Evolutionary conservation across 2,888 invertebrate species (phyloP), one percentile per base, ranked within the genome.

Genomic region (Crematogaster levior): DNA sequence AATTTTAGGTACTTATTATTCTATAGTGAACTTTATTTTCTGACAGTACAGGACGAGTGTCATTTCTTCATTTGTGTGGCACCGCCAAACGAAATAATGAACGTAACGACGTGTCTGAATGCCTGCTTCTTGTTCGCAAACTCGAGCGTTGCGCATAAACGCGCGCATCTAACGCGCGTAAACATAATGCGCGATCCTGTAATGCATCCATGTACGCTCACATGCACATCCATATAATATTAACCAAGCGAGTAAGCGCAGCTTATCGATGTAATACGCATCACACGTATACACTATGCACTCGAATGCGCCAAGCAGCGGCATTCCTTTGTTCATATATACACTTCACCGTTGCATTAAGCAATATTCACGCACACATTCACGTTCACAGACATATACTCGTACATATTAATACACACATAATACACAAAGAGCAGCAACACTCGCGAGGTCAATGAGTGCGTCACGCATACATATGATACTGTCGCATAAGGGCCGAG

Each of bases 191-290:
- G 51, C 68, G 70, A 43, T 68, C 34, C 70, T 79, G 77, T 56
- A 79, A 79, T 79, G 70, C 56, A 79, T 70, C 77, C 56, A 56
- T 24, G 18, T 43, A 68, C 18, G 77, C 56, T 68, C 70, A 56
- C 43, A 34, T 70, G 77, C 56, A 58, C 77, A 56, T 58, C 77
- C 18, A 79, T 79, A 79, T 79, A 79, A 68, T 79, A 79, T 79
- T 70, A 79, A 79, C 77, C 77, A 70, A 58, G 34, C 53, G 70
- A 61, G 53, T 65, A 75, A 75, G 65, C 75, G 27, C 53, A 43
- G 77, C 70, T 79, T 68, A 79, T 79, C 77, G 77, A 79, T 79
- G 77, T 79, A 70, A 79, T 56, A 70, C 77, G 43, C 68, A 77
- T 77, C 77, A 70, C 61, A 58, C 70, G 43, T 58, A 68, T 43